phyloP scores from a whole-genome alignment of 2,797 vertebrate genomes.

The Cryptoblepharus egeriae region DNA sequence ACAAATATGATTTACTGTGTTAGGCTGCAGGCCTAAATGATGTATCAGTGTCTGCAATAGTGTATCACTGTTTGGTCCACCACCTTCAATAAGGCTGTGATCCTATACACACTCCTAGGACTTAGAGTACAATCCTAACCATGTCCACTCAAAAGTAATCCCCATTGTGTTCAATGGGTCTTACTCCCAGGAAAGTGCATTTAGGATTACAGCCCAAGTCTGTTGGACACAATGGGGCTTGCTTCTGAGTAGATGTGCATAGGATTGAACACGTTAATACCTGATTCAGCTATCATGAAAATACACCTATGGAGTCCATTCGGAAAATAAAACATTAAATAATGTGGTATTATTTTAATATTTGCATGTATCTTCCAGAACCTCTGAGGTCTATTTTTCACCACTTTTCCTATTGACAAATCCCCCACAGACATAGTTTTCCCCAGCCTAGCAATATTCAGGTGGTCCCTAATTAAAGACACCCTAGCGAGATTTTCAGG shows the following conservation, averaged over 20 bases:
- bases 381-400: background rate
- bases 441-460: too few species aligned
- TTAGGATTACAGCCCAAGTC: too few species aligned
- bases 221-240: too few species aligned
- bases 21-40: background rate
- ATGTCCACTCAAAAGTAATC: too few species aligned
- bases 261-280: background rate
- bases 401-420: background rate
- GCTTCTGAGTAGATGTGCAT: too few species aligned
- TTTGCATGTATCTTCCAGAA: background rate
- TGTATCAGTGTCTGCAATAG: background rate
- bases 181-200: too few species aligned
- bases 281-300: background rate
- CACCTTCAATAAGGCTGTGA: background rate
- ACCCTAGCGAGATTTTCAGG: too few species aligned
- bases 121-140: too few species aligned
- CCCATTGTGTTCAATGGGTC: too few species aligned
- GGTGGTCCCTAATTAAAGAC: too few species aligned
- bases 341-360: background rate
- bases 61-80: background rate
- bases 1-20: background rate
- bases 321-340: background rate
- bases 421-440: too few species aligned
- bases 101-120: too few species aligned
- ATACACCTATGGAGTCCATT: background rate